Conservation (phyloP, 1,140 invertebrate genomes). For the Pomacea maculata region DNA sequence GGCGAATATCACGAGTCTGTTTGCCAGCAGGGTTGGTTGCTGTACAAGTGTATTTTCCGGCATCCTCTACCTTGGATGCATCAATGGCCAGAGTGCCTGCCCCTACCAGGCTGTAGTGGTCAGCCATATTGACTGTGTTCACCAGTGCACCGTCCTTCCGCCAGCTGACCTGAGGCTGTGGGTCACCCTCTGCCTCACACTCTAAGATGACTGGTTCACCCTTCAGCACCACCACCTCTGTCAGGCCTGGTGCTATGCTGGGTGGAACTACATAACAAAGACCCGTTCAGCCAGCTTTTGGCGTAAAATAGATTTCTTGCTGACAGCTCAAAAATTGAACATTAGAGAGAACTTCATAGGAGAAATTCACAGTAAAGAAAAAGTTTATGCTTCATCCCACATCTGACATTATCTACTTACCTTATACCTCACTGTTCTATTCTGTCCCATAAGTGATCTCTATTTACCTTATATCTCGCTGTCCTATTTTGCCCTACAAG, state of each 20-base stretch:
- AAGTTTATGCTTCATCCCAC: no score
- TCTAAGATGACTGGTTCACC: slow-evolving; percentile 63
- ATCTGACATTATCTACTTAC: no score
- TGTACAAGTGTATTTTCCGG: slow-evolving; percentile 66
- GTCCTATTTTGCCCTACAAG: no score
- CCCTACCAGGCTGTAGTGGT: slow-evolving; percentile 32
- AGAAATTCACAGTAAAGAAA: not conserved
- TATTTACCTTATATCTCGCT: no score
- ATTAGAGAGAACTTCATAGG: no score
- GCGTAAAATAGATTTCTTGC: not conserved
- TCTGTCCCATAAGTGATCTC: no score
- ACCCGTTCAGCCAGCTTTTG: not conserved
- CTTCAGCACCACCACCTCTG: slow-evolving; percentile 93
- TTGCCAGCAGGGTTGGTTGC: slow-evolving; percentile 66
- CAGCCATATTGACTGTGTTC: slow-evolving; percentile 37
- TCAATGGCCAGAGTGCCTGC: slow-evolving; percentile 43
- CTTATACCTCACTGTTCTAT: no score
- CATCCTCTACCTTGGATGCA: slow-evolving; percentile 45
- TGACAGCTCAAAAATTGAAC: not conserved
- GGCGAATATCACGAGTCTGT: slow-evolving; percentile 55
- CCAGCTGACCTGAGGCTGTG: slow-evolving; percentile 63
- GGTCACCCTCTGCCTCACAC: slow-evolving; percentile 68
- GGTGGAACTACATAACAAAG: slow-evolving; percentile 75
- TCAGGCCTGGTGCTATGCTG: slow-evolving; percentile 83
- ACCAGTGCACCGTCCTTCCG: slow-evolving; percentile 56